Percentiles rank a stretch among this genome's conserved stretches.
Conservation (phyloP, 2,888 invertebrate species). For the Dicyrtoma fusca region DNA sequence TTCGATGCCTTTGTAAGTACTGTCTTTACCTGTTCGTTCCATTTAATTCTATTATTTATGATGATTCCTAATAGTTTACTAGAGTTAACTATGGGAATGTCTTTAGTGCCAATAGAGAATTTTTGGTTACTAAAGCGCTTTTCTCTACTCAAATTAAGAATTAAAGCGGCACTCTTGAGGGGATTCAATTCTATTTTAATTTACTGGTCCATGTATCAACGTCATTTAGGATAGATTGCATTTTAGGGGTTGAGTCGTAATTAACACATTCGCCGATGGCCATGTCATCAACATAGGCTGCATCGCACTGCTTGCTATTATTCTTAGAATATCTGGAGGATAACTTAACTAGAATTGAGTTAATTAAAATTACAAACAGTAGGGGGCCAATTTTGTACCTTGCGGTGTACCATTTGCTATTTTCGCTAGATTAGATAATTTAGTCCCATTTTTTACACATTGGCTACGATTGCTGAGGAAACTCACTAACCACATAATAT, state of each 20-base stretch:
- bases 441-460: not conserved
- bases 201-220: not conserved
- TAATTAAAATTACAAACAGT: slow-evolving; percentile 4
- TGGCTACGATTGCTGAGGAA: slow-evolving; percentile 5
- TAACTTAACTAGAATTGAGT: not conserved
- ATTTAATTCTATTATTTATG: not conserved
- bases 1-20: not conserved
- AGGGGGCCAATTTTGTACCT: slow-evolving; percentile 20
- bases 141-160: not conserved
- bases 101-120: not conserved
- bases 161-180: not conserved
- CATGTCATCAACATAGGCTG: not conserved
- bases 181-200: not conserved
- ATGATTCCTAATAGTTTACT: not conserved
- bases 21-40: not conserved
- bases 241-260: not conserved
- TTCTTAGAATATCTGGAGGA: no score
- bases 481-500: not conserved
- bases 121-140: not conserved
- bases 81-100: not conserved
- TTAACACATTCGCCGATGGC: not conserved
- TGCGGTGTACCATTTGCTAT: slow-evolving; percentile 1
- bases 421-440: not conserved
- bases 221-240: not conserved
- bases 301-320: no score